phyloP scores from a whole-genome alignment of 1,140 invertebrate genomes.

The Cotesia typhae region DNA sequence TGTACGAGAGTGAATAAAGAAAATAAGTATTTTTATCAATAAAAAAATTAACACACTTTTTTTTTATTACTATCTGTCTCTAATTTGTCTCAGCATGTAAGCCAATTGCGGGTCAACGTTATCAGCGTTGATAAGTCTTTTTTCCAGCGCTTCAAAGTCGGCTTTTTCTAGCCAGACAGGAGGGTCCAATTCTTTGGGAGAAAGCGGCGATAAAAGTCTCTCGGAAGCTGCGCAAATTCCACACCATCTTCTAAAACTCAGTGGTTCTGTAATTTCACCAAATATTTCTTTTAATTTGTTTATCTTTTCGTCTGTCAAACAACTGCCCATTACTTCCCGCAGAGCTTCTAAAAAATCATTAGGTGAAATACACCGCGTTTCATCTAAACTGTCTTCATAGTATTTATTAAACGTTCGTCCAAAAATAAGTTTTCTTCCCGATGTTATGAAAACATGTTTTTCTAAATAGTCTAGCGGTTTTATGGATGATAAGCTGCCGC shows the following conservation, averaged over 20 bases:
- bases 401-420: conserved; percentile 66
- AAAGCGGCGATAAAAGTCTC: conserved; percentile 67
- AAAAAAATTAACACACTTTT: background rate
- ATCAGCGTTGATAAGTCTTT: conserved; percentile 42
- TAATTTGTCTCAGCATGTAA: conserved; percentile 52
- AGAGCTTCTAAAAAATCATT: conserved; percentile 68
- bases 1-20: background rate
- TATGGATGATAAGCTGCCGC: conserved; percentile 61
- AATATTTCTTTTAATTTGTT: conserved; percentile 63
- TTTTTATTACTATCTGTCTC: conserved; percentile 29
- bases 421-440: conserved; percentile 72
- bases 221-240: conserved; percentile 75
- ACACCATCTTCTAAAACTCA: conserved; percentile 75
- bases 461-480: conserved; percentile 71
- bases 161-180: conserved; percentile 59
- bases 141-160: conserved; percentile 57
- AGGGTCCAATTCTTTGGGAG: conserved; percentile 64
- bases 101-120: conserved; percentile 43
- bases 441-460: conserved; percentile 70
- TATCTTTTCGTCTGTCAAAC: conserved; percentile 64
- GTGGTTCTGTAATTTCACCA: conserved; percentile 61
- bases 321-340: conserved; percentile 70
- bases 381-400: conserved; percentile 57
- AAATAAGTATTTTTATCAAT: background rate
- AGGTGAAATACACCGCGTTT: conserved; percentile 52